A percentile compares a stretch with the other conserved stretches of the same genome.
These are phyloP conservation scores for Acleris literana DNA, from an alignment of 2,888 invertebrate species.

Conservation along the genomic window DNA sequence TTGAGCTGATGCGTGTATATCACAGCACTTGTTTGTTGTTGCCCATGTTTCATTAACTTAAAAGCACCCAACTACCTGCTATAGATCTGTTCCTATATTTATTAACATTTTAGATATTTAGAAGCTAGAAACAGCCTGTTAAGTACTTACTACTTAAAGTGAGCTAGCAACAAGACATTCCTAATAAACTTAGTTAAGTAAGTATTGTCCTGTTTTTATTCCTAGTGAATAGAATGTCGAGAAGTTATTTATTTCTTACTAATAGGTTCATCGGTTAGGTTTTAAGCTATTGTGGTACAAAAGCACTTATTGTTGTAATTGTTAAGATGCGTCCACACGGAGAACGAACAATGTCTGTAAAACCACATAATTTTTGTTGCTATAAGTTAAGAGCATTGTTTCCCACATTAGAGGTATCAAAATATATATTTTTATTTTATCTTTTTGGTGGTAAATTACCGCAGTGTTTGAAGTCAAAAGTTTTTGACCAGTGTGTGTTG, in stretches of 20 bases:
- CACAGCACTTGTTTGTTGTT: too few relatives aligned
- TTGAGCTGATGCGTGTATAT: too few relatives aligned
- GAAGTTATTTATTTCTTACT: conserved; percentile 7
- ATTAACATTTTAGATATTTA: neutral
- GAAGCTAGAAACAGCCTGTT: neutral
- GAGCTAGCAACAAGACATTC: conserved; percentile 25
- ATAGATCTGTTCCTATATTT: neutral
- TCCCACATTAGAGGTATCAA: neutral
- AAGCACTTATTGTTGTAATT: conserved; percentile 19
- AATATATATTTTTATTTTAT: neutral
- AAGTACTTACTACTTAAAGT: neutral
- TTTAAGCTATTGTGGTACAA: conserved; percentile 15
- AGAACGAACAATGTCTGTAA: neutral
- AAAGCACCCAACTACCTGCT: too few relatives aligned
- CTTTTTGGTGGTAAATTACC: too few relatives aligned
- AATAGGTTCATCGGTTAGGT: neutral
- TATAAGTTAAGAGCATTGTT: neutral
- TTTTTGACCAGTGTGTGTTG: too few relatives aligned
- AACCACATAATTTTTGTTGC: neutral
- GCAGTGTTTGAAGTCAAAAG: too few relatives aligned
- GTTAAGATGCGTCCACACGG: neutral
- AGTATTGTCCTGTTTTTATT: neutral
- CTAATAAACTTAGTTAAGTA: conserved; percentile 7
- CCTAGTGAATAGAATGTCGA: neutral
- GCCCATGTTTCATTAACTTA: too few relatives aligned